Conservation (phyloP, 2,888 invertebrate species). For the Portevinia maculata region DNA sequence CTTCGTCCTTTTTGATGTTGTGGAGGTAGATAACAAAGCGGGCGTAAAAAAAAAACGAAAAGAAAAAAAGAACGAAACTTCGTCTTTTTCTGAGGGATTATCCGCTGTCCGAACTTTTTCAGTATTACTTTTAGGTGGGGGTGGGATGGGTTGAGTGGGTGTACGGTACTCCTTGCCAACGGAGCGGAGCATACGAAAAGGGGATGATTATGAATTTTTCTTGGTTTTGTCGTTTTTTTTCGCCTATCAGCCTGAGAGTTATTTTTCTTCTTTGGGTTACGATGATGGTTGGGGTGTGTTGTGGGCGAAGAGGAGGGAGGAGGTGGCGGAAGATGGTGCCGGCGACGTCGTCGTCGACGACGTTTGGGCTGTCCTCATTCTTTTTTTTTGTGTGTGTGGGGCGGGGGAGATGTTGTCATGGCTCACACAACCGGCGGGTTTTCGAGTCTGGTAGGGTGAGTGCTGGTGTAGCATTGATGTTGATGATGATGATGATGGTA, state of each 20-base stretch:
- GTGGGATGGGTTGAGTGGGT: constrained; percentile 18
- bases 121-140: constrained; percentile 39
- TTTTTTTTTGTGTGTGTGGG: constrained; percentile 26
- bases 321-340: constrained; percentile 41
- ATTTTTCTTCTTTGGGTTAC: constrained; percentile 60
- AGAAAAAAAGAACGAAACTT: constrained; percentile 66
- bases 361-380: constrained; percentile 73
- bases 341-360: constrained; percentile 65
- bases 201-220: constrained; percentile 74
- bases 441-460: constrained; percentile 48
- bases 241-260: constrained; percentile 52
- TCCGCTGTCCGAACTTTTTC: constrained; percentile 73
- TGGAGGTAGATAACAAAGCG: constrained; percentile 67
- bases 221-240: constrained; percentile 57
- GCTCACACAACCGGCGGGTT: constrained; percentile 58
- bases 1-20: constrained; percentile 59
- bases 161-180: constrained; percentile 47
- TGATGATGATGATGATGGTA: constrained; percentile 67
- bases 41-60: constrained; percentile 30
- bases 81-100: constrained; percentile 71
- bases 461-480: constrained; percentile 58
- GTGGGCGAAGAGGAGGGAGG: background rate
- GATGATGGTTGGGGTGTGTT: constrained; percentile 12
- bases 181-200: constrained; percentile 53
- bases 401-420: constrained; percentile 58